Base-by-base conservation (phyloP, 2,113 vertebrate species). In the Zingel zingel region DNA sequence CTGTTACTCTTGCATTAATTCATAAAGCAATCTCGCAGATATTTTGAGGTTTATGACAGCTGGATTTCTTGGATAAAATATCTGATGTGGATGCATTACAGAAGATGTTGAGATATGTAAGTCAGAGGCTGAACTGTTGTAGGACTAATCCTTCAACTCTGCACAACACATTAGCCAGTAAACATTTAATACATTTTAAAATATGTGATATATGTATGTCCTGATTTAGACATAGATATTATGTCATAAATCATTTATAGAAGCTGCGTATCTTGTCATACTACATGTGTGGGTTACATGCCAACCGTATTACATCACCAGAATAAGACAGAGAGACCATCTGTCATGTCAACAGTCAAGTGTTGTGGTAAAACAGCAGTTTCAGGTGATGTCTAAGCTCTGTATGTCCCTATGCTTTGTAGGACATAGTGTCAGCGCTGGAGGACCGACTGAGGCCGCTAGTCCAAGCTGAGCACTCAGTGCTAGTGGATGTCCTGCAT, bases 401-500 rank as follows among this genome's bases (percentile, higher is more conserved):
- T 77, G 27, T 12, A 2, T 58, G 0, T 75, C 47, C 0, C 16
- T 65, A 0, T 66, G 18, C 23, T 62, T 23, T 85, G 71, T 47
- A 99, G 98, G 98, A 99, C 93, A 99, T 99, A 0, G 98, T 99
- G 2, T 99, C 98, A 0, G 97, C 98, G 0, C 85, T 99, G 82
- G 98, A 99, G 92, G 98, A 99, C 88, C 97, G 98, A 0, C 95
- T 99, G 16, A 93, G 97, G 58, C 98, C 98, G 0, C 95, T 99
- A 67, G 98, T 99, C 64, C 98, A 99, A 82, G 98, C 98, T 0
- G 98, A 99, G 91, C 90, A 99, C 0, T 99, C 98, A 0, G 98
- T 99, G n/a, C 96, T 99, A 1, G 98, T 99, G 53, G 98, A 99
- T 12, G 98, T 99, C 12, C 96, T 99, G 3, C 98, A 99, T 92